A percentile compares a stretch with the other conserved stretches of the same genome.
These are phyloP conservation scores for Poecile atricapillus DNA, from an alignment of 2,113 vertebrate species.

Conservation along the genomic window DNA sequence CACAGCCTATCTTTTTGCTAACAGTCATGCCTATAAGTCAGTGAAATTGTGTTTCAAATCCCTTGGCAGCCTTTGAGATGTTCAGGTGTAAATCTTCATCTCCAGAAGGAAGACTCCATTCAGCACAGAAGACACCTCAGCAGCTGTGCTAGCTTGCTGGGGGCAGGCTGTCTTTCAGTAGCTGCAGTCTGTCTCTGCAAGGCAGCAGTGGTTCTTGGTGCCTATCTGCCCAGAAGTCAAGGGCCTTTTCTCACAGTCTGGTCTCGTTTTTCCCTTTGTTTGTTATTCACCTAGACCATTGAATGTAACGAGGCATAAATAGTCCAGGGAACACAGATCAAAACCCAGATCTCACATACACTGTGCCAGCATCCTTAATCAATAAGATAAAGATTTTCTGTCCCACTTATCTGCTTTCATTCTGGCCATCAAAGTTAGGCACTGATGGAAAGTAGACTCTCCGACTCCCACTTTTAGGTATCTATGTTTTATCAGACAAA, in stretches of 20 bases:
- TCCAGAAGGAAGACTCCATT: not conserved
- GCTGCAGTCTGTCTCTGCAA: not conserved
- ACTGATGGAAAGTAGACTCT: conserved; percentile 33
- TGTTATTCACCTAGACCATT: not conserved
- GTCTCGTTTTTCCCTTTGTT: not conserved
- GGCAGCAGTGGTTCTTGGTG: not conserved
- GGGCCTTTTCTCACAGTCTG: not conserved
- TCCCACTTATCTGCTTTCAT: conserved; percentile 18
- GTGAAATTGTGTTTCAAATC: not conserved
- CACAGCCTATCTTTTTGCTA: not conserved
- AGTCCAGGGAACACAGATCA: conserved; percentile 3
- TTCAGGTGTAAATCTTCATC: not conserved
- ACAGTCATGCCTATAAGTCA: not conserved
- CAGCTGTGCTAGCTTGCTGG: not conserved
- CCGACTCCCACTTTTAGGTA: not conserved
- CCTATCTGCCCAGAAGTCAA: not conserved
- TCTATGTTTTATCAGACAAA: not conserved
- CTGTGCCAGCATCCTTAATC: not conserved
- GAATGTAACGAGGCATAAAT: not conserved
- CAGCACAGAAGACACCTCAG: not conserved
- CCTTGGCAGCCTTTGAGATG: not conserved
- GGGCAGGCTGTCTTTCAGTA: not conserved
- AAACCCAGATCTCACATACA: not conserved
- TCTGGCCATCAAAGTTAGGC: not conserved
- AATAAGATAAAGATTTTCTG: conserved; percentile 54